Evolutionary conservation across 2,113 vertebrate genomes (phyloP).

Genomic region (Corynorhinus townsendii): DNA sequence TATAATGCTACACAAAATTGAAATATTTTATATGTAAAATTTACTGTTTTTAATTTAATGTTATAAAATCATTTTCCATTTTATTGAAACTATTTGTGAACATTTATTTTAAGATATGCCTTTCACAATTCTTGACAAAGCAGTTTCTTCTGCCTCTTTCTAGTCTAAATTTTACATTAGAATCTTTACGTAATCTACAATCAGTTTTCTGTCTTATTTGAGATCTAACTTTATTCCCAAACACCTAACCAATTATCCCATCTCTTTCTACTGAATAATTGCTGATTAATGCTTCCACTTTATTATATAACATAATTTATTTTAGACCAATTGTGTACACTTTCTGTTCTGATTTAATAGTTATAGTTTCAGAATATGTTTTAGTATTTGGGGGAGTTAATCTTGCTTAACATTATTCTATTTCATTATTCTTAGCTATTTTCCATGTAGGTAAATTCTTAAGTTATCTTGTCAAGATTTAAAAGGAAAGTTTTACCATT

Average conservation of each 20-base stretch:
- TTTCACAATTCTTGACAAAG: not conserved
- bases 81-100: constrained; percentile 4
- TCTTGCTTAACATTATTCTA: not conserved
- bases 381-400: not conserved
- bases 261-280: not conserved
- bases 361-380: constrained; percentile 42
- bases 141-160: not conserved
- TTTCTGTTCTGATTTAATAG: constrained; percentile 43
- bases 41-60: not conserved
- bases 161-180: not conserved
- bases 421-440: not conserved
- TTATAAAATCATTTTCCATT: not conserved
- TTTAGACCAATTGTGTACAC: constrained; percentile 10
- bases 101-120: not conserved
- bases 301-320: not conserved
- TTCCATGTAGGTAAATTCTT: not conserved
- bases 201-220: not conserved
- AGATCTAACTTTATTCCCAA: not conserved
- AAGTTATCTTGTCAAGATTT: constrained; percentile 16
- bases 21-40: not conserved
- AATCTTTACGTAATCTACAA: not conserved
- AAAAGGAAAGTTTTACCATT: not conserved
- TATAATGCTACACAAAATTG: not conserved
- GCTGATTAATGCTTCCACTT: not conserved
- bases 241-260: not conserved